A percentile compares a stretch with the other conserved stretches of the same genome.
These are phyloP conservation scores for Ceratina japonica DNA, from an alignment of 1,140 invertebrate species.

Conservation along the genomic window DNA sequence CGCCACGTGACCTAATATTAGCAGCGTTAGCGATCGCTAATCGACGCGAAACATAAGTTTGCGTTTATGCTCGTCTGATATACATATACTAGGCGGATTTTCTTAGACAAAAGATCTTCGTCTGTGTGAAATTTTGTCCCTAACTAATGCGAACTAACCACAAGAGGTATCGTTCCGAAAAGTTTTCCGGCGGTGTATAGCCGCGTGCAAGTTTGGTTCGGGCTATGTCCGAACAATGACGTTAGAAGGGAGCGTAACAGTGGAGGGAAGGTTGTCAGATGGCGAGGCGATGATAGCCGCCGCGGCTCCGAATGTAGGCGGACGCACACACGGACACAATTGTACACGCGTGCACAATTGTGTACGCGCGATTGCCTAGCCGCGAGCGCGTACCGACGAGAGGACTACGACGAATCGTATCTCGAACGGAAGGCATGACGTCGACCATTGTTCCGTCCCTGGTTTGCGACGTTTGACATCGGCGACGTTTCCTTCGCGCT, in stretches of 20 bases:
- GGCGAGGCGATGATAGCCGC: conserved; percentile 55
- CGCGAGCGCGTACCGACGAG: conserved; percentile 32
- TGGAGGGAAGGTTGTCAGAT: conserved; percentile 72
- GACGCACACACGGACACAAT: conserved; percentile 1
- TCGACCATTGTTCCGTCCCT: conserved; percentile 71
- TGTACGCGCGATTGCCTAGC: conserved; percentile 48
- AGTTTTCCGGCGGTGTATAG: conserved; percentile 18
- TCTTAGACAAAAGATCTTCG: too few relatives aligned
- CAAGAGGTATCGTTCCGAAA: conserved; percentile 33
- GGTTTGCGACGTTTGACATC: conserved; percentile 71
- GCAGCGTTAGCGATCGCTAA: background rate
- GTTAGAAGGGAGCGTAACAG: conserved; percentile 65
- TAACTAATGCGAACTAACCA: too few relatives aligned
- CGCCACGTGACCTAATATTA: background rate
- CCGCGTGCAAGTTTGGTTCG: conserved; percentile 31
- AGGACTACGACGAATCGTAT: conserved; percentile 69
- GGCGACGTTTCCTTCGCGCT: conserved; percentile 76
- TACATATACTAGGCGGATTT: too few relatives aligned
- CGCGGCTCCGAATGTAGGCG: conserved; percentile 20
- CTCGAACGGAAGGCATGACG: conserved; percentile 74
- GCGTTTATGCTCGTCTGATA: background rate
- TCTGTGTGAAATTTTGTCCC: too few relatives aligned
- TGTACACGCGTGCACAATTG: conserved; percentile 41
- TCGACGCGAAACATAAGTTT: background rate
- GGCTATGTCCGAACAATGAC: conserved; percentile 64